These are phyloP conservation scores for Callocephalon fimbriatum DNA, from an alignment of 2,113 vertebrate species.

Conservation along the genomic window DNA sequence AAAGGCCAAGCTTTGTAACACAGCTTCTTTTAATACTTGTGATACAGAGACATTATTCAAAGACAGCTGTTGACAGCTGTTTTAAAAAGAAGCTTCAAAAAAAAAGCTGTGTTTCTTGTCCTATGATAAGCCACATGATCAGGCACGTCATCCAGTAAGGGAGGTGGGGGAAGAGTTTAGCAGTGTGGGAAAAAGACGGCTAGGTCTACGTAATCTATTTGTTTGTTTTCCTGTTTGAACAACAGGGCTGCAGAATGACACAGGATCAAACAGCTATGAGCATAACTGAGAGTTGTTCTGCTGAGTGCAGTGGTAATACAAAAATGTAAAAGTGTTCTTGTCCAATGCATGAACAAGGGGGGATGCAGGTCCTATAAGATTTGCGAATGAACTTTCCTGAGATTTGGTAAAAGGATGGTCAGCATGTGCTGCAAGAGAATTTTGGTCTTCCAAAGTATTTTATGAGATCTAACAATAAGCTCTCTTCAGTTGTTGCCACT, in stretches of 20 bases:
- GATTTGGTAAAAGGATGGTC: not conserved
- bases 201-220: slow-evolving; percentile 12
- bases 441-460: not conserved
- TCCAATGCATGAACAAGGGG: not conserved
- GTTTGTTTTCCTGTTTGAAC: slow-evolving; percentile 35
- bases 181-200: slow-evolving; percentile 47
- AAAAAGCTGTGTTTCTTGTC: not conserved
- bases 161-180: not conserved
- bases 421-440: not conserved
- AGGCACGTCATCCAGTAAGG: not conserved
- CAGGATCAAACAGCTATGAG: not conserved
- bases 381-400: not conserved
- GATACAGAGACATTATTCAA: slow-evolving; percentile 5
- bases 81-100: not conserved
- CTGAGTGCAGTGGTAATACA: not conserved
- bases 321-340: not conserved
- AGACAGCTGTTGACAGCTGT: not conserved
- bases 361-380: not conserved
- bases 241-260: not conserved
- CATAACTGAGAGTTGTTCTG: not conserved
- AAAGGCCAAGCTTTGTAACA: not conserved
- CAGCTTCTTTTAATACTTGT: not conserved
- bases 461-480: not conserved
- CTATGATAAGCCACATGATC: slow-evolving; percentile 48
- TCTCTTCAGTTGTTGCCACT: not conserved